phyloP scores from a whole-genome alignment of 2,113 vertebrate genomes.

The Girardinichthys multiradiatus region DNA sequence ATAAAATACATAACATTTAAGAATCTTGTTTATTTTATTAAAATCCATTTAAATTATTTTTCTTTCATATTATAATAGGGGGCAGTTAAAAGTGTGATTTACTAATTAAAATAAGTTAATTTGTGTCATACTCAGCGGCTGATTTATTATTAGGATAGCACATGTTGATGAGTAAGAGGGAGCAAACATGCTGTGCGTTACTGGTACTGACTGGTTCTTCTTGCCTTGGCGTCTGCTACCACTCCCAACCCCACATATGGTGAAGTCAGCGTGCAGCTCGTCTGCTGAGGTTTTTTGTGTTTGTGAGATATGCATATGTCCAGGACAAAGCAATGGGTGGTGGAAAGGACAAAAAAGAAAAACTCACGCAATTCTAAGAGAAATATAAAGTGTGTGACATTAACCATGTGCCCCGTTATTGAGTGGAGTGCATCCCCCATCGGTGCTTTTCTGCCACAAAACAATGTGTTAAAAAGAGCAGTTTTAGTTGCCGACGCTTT shows the following conservation, averaged over 20 bases:
- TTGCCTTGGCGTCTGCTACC: slow-evolving; percentile 69
- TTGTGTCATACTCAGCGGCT: slow-evolving; percentile 8
- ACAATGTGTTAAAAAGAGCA: slow-evolving; percentile 70
- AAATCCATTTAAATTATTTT: neutral
- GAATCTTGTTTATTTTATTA: neutral
- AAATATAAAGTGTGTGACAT: slow-evolving; percentile 31
- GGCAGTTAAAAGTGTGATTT: neutral
- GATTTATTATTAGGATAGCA: slow-evolving; percentile 57
- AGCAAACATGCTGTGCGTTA: slow-evolving; percentile 66
- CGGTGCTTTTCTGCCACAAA: slow-evolving; percentile 53
- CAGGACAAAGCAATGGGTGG: slow-evolving; percentile 20
- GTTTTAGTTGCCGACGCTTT: slow-evolving; percentile 75
- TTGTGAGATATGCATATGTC: slow-evolving; percentile 28
- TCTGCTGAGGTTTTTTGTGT: slow-evolving; percentile 27
- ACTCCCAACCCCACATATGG: slow-evolving; percentile 68
- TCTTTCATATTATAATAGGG: neutral
- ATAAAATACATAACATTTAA: neutral
- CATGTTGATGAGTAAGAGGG: slow-evolving; percentile 64
- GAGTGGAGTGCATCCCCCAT: slow-evolving; percentile 38
- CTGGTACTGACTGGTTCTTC: slow-evolving; percentile 63
- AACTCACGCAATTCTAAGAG: slow-evolving; percentile 29
- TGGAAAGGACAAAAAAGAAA: slow-evolving; percentile 3
- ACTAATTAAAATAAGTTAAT: neutral
- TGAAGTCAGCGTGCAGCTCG: slow-evolving; percentile 60
- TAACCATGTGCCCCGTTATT: slow-evolving; percentile 24